Base-by-base conservation (phyloP, 1,140 invertebrate species). In the Drosophila gunungcola region DNA sequence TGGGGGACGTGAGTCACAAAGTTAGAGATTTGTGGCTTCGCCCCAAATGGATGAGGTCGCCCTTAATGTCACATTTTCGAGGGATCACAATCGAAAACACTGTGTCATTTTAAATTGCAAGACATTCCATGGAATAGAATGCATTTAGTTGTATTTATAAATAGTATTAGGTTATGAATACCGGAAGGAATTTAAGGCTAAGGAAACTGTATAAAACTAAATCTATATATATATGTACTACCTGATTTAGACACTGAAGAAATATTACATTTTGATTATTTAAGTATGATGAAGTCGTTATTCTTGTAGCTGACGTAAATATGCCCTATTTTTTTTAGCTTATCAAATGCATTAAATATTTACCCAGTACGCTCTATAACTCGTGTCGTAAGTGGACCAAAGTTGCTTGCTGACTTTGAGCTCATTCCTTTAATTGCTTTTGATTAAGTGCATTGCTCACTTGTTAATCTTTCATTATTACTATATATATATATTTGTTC, bases 11-110 rank as follows among this genome's bases (percentile, higher is more conserved):
- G 43, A 41, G 42, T 39, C 32, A 34, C 25, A 29, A 58, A 58
- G 57, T 49, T 65, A 32, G 62, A 65, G 62, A 13, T 62, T 25
- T 45, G n/a, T 38, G 12, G n/a, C 12, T 53, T 52, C 16, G 4
- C 39, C 39, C 39, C 54, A 36, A 13, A 21, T 52, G 36, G 12
- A 57, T 45, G 55, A 34, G 11, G 11, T 21, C 4, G 3, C 29
- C 27, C 10, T 38, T 29, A 58, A 60, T 41, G 45, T 16, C 25
- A 5, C n/a, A 39, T 32, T 56, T 16, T 16, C 39, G 11, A 9
- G 25, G n/a, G 43, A 60, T 60, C n/a, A 3, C 10, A 38, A 61
- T 45, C 61, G 25, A 36, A 56, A 41, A 6, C 5, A 2, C 25
- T 27, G 21, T 10, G 4, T 12, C 25, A 27, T 25, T 46, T 46